phyloP scores from a whole-genome alignment of 2,797 vertebrate species.

The Gallinago nigripennis region DNA sequence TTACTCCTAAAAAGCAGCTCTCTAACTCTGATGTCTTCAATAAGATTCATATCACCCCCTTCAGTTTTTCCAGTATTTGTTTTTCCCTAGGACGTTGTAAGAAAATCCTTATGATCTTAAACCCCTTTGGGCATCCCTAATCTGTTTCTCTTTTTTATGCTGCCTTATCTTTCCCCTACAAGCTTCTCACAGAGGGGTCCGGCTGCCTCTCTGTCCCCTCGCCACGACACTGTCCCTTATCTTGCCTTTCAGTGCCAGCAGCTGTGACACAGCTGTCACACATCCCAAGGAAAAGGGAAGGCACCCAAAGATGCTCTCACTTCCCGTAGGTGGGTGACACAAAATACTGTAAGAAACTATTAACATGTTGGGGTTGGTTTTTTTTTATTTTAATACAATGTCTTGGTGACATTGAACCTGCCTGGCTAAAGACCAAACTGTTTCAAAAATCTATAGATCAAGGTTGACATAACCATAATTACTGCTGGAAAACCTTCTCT shows the following conservation, averaged over 20 bases:
- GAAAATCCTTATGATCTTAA: conserved; percentile 61
- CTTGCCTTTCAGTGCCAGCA: conserved; percentile 48
- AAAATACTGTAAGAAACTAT: not conserved
- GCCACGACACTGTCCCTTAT: conserved; percentile 49
- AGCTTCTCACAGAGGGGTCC: conserved; percentile 44
- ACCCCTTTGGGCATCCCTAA: conserved; percentile 55
- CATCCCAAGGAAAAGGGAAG: conserved; percentile 13
- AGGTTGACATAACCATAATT: not conserved
- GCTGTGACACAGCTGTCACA: not conserved
- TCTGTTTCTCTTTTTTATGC: conserved; percentile 51
- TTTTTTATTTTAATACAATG: not conserved
- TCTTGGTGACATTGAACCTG: not conserved
- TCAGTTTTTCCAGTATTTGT: not conserved
- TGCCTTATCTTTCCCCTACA: conserved; percentile 54
- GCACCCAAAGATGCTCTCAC: not conserved
- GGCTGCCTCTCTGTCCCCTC: conserved; percentile 16
- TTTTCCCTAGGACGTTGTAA: conserved; percentile 31
- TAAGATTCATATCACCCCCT: conserved; percentile 37
- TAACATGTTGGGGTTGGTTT: no score
- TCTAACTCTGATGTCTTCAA: conserved; percentile 17
- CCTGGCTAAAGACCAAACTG: not conserved
- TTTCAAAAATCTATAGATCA: not conserved
- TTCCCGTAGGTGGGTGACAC: not conserved
- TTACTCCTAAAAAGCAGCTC: conserved; percentile 14
- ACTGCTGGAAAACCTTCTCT: not conserved